phyloP scores from a whole-genome alignment of 1,140 invertebrate genomes.

The Teleopsis dalmanni region DNA sequence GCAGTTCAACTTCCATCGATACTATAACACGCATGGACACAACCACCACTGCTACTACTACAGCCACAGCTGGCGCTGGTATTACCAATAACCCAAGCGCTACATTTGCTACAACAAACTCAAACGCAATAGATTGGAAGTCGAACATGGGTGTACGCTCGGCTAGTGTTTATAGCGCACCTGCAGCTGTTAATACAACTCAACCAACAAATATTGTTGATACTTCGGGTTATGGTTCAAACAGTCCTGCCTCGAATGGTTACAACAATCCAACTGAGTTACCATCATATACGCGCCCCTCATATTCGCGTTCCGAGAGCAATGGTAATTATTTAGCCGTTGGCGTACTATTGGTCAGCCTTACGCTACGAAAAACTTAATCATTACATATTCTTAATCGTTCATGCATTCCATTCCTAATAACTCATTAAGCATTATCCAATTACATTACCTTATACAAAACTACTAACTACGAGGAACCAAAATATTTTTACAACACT shows the following conservation, averaged over 20 bases:
- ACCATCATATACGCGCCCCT: slow-evolving; percentile 39
- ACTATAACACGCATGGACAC: slow-evolving; percentile 42
- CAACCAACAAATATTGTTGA: slow-evolving; percentile 23
- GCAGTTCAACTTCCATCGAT: slow-evolving; percentile 36
- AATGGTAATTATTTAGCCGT: slow-evolving; percentile 44
- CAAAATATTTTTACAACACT: too few species aligned
- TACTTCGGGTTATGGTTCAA: slow-evolving; percentile 34
- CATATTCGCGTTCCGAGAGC: slow-evolving; percentile 40
- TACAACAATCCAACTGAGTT: slow-evolving; percentile 36
- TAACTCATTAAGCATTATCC: neutral
- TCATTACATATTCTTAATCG: neutral
- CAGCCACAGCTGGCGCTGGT: slow-evolving; percentile 13
- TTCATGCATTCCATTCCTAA: slow-evolving; percentile 1
- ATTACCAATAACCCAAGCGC: slow-evolving; percentile 17
- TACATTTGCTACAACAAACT: slow-evolving; percentile 2
- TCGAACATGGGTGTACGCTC: slow-evolving; percentile 29
- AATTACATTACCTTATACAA: too few species aligned
- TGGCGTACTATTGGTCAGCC: slow-evolving; percentile 38
- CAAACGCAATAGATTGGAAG: slow-evolving; percentile 26
- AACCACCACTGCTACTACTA: slow-evolving; percentile 18
- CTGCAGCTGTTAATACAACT: slow-evolving; percentile 31
- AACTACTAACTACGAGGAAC: too few species aligned
- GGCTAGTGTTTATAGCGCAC: slow-evolving; percentile 39
- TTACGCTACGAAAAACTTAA: slow-evolving; percentile 38
- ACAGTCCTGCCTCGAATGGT: slow-evolving; percentile 20